A percentile compares a stretch with the other conserved stretches of the same genome.
phyloP scores from a whole-genome alignment of 2,113 vertebrate species.

The Brachyhypopomus gauderio region DNA sequence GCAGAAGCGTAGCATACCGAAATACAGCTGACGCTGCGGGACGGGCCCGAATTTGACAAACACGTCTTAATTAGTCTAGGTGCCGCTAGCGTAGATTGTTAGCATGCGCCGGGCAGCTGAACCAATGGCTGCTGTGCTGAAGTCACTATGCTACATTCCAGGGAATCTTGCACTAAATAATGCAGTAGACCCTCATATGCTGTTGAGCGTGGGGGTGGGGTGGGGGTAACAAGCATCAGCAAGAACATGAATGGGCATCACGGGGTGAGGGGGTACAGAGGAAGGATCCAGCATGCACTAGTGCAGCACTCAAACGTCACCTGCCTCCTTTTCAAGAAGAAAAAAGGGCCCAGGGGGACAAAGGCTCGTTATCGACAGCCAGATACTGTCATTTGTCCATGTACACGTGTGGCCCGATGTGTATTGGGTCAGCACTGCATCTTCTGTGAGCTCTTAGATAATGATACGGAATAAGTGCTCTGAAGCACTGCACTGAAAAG shows the following conservation, averaged over 20 bases:
- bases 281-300: slow-evolving; percentile 11
- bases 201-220: slow-evolving; percentile 9
- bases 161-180: slow-evolving; percentile 46
- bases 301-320: background rate
- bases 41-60: slow-evolving; percentile 12
- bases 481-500: no score
- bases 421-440: background rate
- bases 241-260: slow-evolving; percentile 28
- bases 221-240: background rate
- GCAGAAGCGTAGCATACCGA: background rate
- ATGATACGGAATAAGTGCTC: no score
- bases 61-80: slow-evolving; percentile 1
- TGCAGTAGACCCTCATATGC: slow-evolving; percentile 35
- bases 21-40: background rate
- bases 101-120: background rate
- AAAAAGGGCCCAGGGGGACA: background rate
- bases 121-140: slow-evolving; percentile 15
- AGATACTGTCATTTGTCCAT: background rate
- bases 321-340: background rate
- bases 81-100: background rate
- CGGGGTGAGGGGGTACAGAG: slow-evolving; percentile 24
- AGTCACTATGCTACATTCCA: slow-evolving; percentile 21
- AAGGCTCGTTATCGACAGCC: background rate
- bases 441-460: background rate
- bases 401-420: no score